Conservation (phyloP, 2,113 vertebrate species). For the Phrynosoma platyrhinos region DNA sequence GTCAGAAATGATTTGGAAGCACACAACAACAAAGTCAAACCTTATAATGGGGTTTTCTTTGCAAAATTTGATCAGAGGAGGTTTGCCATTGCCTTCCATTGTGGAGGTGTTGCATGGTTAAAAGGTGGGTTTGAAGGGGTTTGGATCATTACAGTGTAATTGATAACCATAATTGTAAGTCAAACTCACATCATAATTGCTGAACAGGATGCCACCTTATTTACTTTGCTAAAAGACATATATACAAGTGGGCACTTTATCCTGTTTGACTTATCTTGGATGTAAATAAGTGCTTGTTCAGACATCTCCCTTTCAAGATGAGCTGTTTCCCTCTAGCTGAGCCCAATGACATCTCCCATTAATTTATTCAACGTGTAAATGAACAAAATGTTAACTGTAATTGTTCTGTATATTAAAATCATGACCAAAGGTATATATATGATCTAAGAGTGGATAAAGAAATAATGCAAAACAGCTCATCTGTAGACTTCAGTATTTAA, state of each 20-base stretch:
- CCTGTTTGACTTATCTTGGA: neutral
- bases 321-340: neutral
- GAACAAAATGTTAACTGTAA: neutral
- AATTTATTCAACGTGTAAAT: neutral
- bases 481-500: neutral
- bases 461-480: neutral
- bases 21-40: no score
- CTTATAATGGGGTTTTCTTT: no score
- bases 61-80: no score
- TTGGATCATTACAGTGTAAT: no score
- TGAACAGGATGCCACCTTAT: neutral
- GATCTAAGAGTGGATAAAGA: neutral
- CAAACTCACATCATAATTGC: no score
- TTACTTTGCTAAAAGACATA: neutral
- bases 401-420: neutral
- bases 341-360: neutral
- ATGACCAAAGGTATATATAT: neutral
- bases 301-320: neutral
- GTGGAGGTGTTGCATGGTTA: no score
- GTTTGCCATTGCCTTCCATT: no score
- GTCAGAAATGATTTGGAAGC: no score
- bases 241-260: neutral
- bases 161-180: no score
- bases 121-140: no score
- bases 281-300: neutral